Percentiles rank a stretch among this genome's conserved stretches.
Conservation (phyloP, 1,140 invertebrate species). For the Drosophila athabasca region DNA sequence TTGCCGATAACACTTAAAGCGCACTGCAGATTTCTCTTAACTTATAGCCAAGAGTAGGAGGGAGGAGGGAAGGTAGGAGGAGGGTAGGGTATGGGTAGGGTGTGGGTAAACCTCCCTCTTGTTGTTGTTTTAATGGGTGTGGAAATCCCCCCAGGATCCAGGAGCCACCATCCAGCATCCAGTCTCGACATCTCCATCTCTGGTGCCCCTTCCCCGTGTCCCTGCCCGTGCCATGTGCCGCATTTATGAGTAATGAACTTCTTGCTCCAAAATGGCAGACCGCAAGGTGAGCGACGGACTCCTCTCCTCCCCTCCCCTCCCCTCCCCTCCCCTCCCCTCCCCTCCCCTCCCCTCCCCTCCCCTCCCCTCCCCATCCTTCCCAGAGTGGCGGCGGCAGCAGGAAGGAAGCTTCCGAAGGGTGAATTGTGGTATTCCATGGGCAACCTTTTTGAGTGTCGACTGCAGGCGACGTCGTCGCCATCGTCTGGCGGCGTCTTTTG, state of each 20-base stretch:
- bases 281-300: constrained; percentile 69
- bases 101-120: constrained; percentile 1
- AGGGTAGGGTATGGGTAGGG: neutral
- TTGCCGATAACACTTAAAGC: constrained; percentile 80
- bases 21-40: constrained; percentile 78
- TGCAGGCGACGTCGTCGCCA: constrained; percentile 52
- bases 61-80: constrained; percentile 48
- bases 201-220: no score
- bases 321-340: no score
- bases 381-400: neutral
- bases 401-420: constrained; percentile 51
- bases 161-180: constrained; percentile 11
- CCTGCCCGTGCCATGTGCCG: constrained; percentile 64
- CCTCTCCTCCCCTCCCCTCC: no score
- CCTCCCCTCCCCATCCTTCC: no score
- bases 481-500: neutral
- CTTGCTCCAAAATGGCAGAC: constrained; percentile 74
- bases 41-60: constrained; percentile 72
- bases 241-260: constrained; percentile 82
- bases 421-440: constrained; percentile 55
- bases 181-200: constrained; percentile 24
- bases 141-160: constrained; percentile 1
- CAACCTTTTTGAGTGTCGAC: constrained; percentile 71
- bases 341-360: no score
- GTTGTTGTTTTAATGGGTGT: constrained; percentile 48